These are phyloP conservation scores for Tarsius wallacei DNA, from an alignment of 2,797 vertebrate genomes.

Conservation along the genomic window DNA sequence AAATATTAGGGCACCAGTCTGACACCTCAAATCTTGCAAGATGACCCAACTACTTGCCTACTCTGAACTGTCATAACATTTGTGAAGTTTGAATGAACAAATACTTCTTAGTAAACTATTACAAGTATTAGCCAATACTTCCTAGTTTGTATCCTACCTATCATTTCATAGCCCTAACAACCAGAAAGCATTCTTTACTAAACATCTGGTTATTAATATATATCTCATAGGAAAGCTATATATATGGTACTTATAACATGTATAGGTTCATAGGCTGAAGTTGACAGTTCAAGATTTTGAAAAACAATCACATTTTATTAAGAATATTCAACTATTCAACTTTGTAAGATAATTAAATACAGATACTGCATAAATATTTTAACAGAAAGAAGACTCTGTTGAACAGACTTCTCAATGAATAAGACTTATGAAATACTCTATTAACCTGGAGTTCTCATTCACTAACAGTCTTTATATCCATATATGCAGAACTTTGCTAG, in stretches of 20 bases:
- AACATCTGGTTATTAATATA: background rate
- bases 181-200: constrained; percentile 49
- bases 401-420: constrained; percentile 50
- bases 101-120: background rate
- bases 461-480: constrained; percentile 62
- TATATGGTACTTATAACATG: background rate
- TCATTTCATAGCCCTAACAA: constrained; percentile 16
- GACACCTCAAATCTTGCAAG: background rate
- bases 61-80: constrained; percentile 38
- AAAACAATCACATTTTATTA: constrained; percentile 52
- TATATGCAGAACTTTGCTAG: constrained; percentile 61
- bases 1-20: background rate
- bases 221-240: constrained; percentile 29
- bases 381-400: constrained; percentile 56
- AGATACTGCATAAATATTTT: constrained; percentile 64
- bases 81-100: background rate
- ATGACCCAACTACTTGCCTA: background rate
- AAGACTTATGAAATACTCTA: constrained; percentile 48
- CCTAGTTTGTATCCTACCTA: constrained; percentile 2
- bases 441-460: constrained; percentile 49
- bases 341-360: constrained; percentile 66
- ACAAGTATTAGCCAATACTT: background rate
- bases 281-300: constrained; percentile 11
- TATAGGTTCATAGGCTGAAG: background rate
- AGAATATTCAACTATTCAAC: constrained; percentile 52